Evolutionary conservation across 2,113 vertebrate species (phyloP), one percentile per base, ranked within the genome.

Genomic region (Grammomys dolichurus): DNA sequence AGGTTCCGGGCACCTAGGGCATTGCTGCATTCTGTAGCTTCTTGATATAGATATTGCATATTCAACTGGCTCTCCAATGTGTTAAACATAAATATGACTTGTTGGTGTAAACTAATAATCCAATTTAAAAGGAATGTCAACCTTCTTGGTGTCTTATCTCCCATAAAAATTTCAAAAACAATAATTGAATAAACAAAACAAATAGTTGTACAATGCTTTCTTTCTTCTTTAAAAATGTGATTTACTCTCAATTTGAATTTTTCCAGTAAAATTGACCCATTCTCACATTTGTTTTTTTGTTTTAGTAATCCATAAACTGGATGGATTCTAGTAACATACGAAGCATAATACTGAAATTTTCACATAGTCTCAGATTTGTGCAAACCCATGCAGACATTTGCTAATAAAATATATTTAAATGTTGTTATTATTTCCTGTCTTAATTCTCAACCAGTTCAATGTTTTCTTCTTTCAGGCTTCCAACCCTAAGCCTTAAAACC

Each of bases 391-490:
- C 10, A 92, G 88, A 93, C 69, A 2, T 43, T 87, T 85, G 93
- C 81, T 87, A 95, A 92, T 89, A 86, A n/a, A 91, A 87, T 91
- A 63, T 28, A 84, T 12, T 96, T 94, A 85, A 90, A 70, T 33
- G 84, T 96, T 89, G 19, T 94, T 96, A 95, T 51, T 92, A 1
- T 95, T 95, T 69, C 26, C 87, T 70, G 72, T 91, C 91, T 91
- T 96, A 87, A 81, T 94, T 93, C n/a, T 95, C 31, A 88, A 86
- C 63, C 92, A 87, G 36, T 28, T 67, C 48, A 92, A 69, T 31
- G 58, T 93, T 92, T 36, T 33, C 92, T 94, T 87, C 63, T 95
- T 90, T 92, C 22, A 96, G 77, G 22, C 33, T 65, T 70, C 87
- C 19, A 13, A 11, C 43, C 58, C 67, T 14, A 94, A 51, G 51